A percentile compares a stretch with the other conserved stretches of the same genome.
Conservation (phyloP, 2,888 invertebrate genomes). For the Erannis defoliaria region DNA sequence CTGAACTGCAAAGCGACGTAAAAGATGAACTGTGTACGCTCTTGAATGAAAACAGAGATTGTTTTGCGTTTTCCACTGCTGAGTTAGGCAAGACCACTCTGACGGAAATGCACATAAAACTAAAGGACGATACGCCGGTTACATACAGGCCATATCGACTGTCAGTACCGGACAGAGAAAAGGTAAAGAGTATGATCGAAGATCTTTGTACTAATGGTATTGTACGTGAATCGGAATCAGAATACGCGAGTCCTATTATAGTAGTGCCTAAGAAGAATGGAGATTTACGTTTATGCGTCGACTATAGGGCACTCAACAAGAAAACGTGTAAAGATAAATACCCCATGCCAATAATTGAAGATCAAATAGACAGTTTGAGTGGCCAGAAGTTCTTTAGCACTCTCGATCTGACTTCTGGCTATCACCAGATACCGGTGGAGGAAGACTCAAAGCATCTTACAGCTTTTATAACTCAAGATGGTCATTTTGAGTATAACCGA, state of each 20-base stretch:
- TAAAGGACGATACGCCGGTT: background rate
- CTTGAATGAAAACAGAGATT: background rate
- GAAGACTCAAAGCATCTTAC: background rate
- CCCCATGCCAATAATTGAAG: constrained; percentile 1
- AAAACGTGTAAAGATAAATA: background rate
- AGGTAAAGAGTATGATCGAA: background rate
- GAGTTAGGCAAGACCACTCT: background rate
- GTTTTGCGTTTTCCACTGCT: background rate
- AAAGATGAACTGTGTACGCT: too few species aligned
- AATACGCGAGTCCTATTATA: background rate
- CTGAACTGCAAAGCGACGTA: too few species aligned
- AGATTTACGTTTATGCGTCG: background rate
- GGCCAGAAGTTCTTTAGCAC: background rate
- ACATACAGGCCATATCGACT: background rate
- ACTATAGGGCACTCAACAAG: background rate
- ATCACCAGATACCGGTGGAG: background rate
- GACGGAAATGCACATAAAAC: background rate
- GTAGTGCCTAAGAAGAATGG: background rate
- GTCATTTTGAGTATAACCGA: background rate
- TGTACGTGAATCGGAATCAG: background rate
- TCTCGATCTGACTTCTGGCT: constrained; percentile 3
- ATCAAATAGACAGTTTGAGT: background rate
- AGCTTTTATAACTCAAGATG: background rate
- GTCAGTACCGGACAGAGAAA: background rate
- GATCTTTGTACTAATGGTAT: background rate